Evolutionary conservation across 2,888 invertebrate genomes (phyloP).

Genomic region (Sinhomidia bicolor): DNA sequence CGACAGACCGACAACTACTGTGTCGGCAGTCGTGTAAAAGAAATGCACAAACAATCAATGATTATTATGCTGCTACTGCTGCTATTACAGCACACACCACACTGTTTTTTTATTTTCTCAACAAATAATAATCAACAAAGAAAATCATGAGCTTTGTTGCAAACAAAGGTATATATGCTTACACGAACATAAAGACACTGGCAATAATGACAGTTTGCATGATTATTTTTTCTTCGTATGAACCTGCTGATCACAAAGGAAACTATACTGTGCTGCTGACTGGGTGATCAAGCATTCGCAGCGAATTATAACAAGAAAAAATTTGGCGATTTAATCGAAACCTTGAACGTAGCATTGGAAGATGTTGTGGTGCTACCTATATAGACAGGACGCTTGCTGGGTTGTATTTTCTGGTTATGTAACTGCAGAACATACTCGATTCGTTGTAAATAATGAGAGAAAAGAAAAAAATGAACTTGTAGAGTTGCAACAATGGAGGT

Average conservation of each 20-base stretch:
- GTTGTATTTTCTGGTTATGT: neutral
- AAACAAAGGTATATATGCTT: neutral
- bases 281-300: neutral
- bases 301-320: constrained; percentile 8
- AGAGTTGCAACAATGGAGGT: too few relatives aligned
- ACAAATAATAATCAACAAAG: constrained; percentile 34
- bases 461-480: too few relatives aligned
- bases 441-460: too few relatives aligned
- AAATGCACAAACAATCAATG: neutral
- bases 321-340: constrained; percentile 25
- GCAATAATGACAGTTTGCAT: constrained; percentile 36
- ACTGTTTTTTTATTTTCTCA: constrained; percentile 44
- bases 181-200: neutral
- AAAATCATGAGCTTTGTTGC: constrained; percentile 57
- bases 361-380: neutral
- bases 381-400: too few relatives aligned
- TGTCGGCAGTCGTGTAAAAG: neutral
- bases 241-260: neutral
- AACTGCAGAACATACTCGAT: too few relatives aligned
- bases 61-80: neutral
- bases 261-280: constrained; percentile 3
- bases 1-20: too few relatives aligned
- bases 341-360: neutral
- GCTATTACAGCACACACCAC: too few relatives aligned
- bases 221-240: constrained; percentile 27